Evolutionary conservation across 2,888 invertebrate genomes (phyloP), one percentile per base, ranked within the genome.

Genomic region (Incurvaria masculella): DNA sequence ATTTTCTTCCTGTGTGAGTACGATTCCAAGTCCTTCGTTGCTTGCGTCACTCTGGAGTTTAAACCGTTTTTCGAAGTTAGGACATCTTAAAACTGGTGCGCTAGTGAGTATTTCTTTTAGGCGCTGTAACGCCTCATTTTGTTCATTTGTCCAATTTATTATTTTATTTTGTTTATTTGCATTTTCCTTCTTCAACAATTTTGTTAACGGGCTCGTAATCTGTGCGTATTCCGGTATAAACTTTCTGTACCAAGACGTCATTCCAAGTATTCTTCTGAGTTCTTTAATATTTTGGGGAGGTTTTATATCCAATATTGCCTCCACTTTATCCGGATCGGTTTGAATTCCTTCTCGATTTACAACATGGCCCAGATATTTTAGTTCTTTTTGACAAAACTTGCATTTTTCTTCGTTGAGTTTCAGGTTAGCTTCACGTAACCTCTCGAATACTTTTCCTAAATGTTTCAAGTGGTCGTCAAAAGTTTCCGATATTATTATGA

Each of bases 191-290:
- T 45, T 40, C 21, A 46, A 44, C 42, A 50, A 17, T n/a, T 23
- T 4, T 14, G 16, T 50, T 17, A 50, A 44, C 21, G 52, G 52
- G 2, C 23, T n/a, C 16, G 38, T 42, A 16, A 49, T 45, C 21
- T 49, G 21, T n/a, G 52, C 42, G 52, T 45, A 44, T 20, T 39
- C 20, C 18, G 18, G 52, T 44, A 46, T 52, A 42, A 53, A 55
- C 17, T 49, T 47, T 19, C 55, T 46, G 38, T 58, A 57, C 56
- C 56, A 59, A 0, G 59, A 56, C 2, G 55, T 46, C 26, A 57
- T 52, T n/a, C 57, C 57, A 1, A 56, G 42, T 21, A 60, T 59
- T 10, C 55, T 27, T 8, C 58, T 42, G 4, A 61, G 1, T 20
- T 59, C 50, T 19, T 55, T 52, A 1, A 50, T 6, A 17, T 46